Evolutionary conservation across 2,888 invertebrate species (phyloP).

Genomic region (Heteromurus nitidus): DNA sequence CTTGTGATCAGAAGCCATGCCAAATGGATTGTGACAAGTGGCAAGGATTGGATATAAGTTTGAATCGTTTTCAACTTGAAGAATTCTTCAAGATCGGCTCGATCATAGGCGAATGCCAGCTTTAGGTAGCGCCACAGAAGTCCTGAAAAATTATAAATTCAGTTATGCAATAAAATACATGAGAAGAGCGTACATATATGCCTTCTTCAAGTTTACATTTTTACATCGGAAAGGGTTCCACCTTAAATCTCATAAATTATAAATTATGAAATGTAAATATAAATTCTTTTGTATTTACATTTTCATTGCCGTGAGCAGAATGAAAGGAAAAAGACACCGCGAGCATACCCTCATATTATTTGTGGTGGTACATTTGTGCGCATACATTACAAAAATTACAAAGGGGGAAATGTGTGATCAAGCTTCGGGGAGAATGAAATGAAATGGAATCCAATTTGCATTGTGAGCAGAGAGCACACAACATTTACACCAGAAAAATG

Average conservation of each 20-base stretch:
- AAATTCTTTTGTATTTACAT: too few relatives aligned
- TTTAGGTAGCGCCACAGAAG: constrained; percentile 74
- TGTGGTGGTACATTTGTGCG: too few relatives aligned
- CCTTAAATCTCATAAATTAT: constrained; percentile 55
- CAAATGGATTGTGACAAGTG: constrained; percentile 72
- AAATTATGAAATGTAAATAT: constrained; percentile 55
- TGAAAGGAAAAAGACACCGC: not conserved
- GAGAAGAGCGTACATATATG: too few relatives aligned
- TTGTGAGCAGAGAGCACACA: constrained; percentile 13
- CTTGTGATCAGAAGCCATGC: constrained; percentile 69
- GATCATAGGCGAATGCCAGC: constrained; percentile 73
- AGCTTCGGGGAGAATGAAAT: too few relatives aligned
- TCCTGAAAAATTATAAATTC: too few relatives aligned
- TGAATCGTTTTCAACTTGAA: constrained; percentile 73
- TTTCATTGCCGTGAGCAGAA: constrained; percentile 35
- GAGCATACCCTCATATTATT: too few relatives aligned
- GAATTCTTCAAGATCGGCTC: constrained; percentile 74
- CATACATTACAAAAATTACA: too few relatives aligned
- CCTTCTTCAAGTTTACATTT: not conserved
- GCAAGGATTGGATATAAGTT: constrained; percentile 72
- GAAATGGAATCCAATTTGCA: constrained; percentile 51
- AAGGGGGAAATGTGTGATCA: constrained; percentile 16
- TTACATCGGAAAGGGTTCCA: not conserved
- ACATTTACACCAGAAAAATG: too few relatives aligned
- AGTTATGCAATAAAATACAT: not conserved